Conservation (phyloP, 2,113 vertebrate genomes). For the Notothenia coriiceps region DNA sequence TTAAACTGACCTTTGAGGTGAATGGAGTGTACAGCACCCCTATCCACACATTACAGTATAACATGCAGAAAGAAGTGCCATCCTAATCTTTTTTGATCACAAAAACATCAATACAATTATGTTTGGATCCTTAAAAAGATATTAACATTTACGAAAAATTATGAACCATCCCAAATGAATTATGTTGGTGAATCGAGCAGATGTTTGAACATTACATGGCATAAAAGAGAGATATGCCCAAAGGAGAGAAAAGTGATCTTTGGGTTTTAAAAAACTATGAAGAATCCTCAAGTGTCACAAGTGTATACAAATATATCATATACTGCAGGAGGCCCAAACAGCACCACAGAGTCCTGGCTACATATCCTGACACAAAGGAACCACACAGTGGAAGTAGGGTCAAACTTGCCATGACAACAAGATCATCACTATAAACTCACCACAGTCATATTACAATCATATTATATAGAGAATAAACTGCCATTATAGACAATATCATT, state of each 20-base stretch:
- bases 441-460: background rate
- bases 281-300: too few species aligned
- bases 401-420: background rate
- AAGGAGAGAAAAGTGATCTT: background rate
- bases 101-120: background rate
- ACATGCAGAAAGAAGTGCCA: background rate
- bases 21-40: slow-evolving; percentile 15
- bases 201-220: background rate
- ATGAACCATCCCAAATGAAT: background rate
- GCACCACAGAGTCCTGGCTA: background rate
- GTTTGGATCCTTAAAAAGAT: background rate
- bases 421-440: background rate
- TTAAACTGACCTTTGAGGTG: background rate
- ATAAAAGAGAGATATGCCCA: background rate
- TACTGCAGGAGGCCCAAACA: background rate
- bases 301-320: too few species aligned
- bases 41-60: background rate
- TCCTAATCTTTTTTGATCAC: background rate
- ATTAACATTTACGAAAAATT: background rate
- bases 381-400: rapidly evolving
- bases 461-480: background rate
- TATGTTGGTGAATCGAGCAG: background rate
- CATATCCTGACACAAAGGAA: background rate
- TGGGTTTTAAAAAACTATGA: too few species aligned
- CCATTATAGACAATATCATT: background rate